Base-by-base conservation (phyloP, 2,888 invertebrate species). In the Pteria penguin region DNA sequence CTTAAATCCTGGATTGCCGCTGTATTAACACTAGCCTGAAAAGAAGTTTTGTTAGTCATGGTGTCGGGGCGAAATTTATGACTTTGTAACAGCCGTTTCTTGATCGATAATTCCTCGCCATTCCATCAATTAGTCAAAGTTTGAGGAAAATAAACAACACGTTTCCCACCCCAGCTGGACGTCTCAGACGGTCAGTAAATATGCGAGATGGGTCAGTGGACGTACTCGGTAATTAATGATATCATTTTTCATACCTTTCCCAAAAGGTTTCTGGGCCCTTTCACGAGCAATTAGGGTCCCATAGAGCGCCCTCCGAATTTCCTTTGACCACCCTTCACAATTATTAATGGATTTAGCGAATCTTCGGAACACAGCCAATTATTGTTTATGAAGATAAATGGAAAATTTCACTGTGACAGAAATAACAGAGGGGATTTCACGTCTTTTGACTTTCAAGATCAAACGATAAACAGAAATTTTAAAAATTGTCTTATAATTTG, bases 231-330 rank as follows among this genome's bases (percentile, higher is more conserved):
- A 63, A 77, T 77, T 77, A 73, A 77, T 77, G 71, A 62, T 58
- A 33, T 36, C 65, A 77, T 77, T 77, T 77, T 77, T 77, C 76
- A 77, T 69, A 62, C 74, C 69, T 73, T 70, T 65, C 69, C 65
- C 72, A 70, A 65, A 55, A 55, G 63, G 69, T 58, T 69, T 52
- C 63, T 58, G 69, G 68, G 62, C 65, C 70, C 58, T 69, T 72
- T 72, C 73, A 77, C 73, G 76, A 77, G 65, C 76, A 77, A 77
- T 77, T 77, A 77, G 76, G 32, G 67, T 54, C 61, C 72, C 72
- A 77, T 77, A 61, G 76, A 70, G 69, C 65, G 33, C 55, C 27
- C 27, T 66, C 52, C 68, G 22, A 24, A 32, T 57, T 52, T 52
- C 52, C 68, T 57, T 68, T 68, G 68, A 68, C 68, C 31, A 68